These are phyloP conservation scores for Euleptes europaea DNA, from an alignment of 2,113 vertebrate species.

Conservation along the genomic window DNA sequence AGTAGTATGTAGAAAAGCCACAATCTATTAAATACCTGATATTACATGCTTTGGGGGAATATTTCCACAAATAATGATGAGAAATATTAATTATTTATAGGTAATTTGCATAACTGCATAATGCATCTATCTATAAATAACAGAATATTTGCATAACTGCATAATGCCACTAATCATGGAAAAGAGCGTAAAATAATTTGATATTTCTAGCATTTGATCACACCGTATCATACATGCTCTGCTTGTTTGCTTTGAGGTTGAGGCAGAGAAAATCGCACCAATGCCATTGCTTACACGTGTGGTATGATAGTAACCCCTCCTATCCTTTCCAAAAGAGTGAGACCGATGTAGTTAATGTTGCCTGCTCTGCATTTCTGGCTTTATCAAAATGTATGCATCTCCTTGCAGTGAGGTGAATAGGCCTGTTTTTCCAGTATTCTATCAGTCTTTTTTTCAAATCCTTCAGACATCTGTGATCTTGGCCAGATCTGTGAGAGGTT, in stretches of 20 bases:
- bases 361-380: not conserved
- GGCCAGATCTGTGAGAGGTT: no score
- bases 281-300: not conserved
- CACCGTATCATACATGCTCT: not conserved
- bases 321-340: not conserved
- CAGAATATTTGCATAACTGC: slow-evolving; percentile 40
- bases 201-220: slow-evolving; percentile 29
- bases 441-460: not conserved
- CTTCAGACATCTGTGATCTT: not conserved
- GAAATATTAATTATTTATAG: slow-evolving; percentile 39
- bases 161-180: slow-evolving; percentile 33
- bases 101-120: slow-evolving; percentile 37
- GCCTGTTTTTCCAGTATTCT: not conserved
- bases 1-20: not conserved
- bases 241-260: not conserved
- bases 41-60: slow-evolving; percentile 33
- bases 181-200: slow-evolving; percentile 32
- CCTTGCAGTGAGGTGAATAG: not conserved
- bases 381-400: not conserved
- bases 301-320: not conserved
- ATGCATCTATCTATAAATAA: slow-evolving; percentile 40
- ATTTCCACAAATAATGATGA: slow-evolving; percentile 34
- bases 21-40: slow-evolving; percentile 28
- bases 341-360: not conserved
- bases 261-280: not conserved